Conservation (phyloP, 2,113 vertebrate species). For the Nanger granti region DNA sequence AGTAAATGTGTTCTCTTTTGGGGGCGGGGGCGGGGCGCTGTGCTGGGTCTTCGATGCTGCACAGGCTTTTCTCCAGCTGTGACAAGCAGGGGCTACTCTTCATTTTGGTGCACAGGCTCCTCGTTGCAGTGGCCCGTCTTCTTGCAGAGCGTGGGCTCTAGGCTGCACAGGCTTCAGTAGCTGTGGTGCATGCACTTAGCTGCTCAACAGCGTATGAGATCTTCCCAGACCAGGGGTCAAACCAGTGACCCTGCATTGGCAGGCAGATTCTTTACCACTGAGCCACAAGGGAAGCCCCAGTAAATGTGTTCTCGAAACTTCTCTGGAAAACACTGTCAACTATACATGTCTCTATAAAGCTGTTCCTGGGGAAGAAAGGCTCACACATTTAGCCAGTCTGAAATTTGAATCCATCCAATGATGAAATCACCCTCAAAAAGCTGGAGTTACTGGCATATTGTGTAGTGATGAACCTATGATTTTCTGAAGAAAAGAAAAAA, state of each 20-base stretch:
- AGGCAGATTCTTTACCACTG: not conserved
- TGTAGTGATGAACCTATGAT: conserved; percentile 77
- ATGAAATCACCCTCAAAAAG: conserved; percentile 77
- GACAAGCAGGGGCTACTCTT: not conserved
- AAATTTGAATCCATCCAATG: conserved; percentile 62
- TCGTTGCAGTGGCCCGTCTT: not conserved
- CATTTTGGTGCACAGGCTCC: fast-evolving
- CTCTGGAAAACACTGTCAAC: not conserved
- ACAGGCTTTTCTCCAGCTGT: not conserved
- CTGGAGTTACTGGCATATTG: conserved; percentile 94
- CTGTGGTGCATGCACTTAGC: not conserved
- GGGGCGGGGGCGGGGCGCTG: fast-evolving
- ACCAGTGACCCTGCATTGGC: not conserved
- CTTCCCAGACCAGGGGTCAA: not conserved
- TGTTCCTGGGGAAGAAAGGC: not conserved
- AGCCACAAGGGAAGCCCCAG: not conserved
- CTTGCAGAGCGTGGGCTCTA: not conserved
- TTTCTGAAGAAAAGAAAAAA: conserved; percentile 80
- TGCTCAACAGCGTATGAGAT: not conserved
- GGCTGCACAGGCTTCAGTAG: not conserved
- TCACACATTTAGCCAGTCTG: not conserved
- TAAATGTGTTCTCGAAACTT: not conserved
- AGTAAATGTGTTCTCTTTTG: not conserved
- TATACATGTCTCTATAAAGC: not conserved
- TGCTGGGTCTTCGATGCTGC: not conserved